Conservation (phyloP, 2,888 invertebrate species). For the Drosophila mimica region DNA sequence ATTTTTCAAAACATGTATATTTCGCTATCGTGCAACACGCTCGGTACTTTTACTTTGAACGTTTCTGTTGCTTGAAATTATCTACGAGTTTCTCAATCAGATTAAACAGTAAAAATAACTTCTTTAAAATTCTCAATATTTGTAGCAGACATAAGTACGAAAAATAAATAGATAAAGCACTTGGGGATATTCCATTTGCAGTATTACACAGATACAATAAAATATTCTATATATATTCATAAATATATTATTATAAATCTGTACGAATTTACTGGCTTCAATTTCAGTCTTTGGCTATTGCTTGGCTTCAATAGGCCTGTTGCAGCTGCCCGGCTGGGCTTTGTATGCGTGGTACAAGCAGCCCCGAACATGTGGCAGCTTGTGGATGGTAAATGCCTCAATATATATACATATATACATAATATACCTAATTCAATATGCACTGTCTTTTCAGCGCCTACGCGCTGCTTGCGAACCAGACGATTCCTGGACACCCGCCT, state of each 20-base stretch:
- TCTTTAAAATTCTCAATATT: neutral
- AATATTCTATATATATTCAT: neutral
- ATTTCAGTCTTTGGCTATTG: conserved; percentile 85
- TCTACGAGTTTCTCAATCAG: neutral
- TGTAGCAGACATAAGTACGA: no score
- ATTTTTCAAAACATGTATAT: conserved; percentile 1
- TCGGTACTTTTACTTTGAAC: neutral
- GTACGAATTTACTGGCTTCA: neutral
- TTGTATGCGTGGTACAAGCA: conserved; percentile 75
- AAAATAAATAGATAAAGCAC: neutral
- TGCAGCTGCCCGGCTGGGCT: conserved; percentile 86
- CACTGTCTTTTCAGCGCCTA: conserved; percentile 66
- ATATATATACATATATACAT: neutral
- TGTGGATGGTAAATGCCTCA: conserved; percentile 59
- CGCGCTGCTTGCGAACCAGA: conserved; percentile 73
- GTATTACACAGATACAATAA: neutral
- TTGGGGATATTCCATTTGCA: neutral
- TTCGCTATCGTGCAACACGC: neutral
- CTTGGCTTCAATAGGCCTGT: conserved; percentile 85
- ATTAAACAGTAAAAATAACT: neutral
- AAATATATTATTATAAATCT: neutral
- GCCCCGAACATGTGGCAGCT: conserved; percentile 37
- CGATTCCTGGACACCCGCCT: conserved; percentile 81
- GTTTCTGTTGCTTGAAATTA: neutral
- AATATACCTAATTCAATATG: neutral